Percentiles rank a stretch among this genome's conserved stretches.
Evolutionary conservation across 2,113 vertebrate genomes (phyloP).

Genomic region (Tapirus terrestris): DNA sequence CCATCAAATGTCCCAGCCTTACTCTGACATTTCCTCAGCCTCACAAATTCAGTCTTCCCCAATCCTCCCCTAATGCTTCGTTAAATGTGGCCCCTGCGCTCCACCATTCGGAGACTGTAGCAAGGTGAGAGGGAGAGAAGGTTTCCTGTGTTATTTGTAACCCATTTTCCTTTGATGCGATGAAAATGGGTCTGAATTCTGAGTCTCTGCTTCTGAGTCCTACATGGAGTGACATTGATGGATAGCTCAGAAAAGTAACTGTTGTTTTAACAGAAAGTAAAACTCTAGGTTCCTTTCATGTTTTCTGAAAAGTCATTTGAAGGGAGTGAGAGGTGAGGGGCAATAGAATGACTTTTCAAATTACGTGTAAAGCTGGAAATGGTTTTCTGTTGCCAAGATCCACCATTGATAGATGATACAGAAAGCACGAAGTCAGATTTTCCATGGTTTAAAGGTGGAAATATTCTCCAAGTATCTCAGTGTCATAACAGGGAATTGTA

Average conservation of each 20-base stretch:
- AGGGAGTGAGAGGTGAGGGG: not conserved
- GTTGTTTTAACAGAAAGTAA: not conserved
- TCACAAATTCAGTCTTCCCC: not conserved
- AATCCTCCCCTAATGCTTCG: too few relatives aligned
- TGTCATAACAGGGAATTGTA: not conserved
- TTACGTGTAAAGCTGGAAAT: not conserved
- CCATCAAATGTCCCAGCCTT: not conserved
- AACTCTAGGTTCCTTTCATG: not conserved
- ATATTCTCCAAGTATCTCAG: not conserved
- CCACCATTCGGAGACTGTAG: not conserved
- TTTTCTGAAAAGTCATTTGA: conserved; percentile 13
- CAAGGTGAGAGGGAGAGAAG: not conserved
- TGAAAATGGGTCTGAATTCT: not conserved
- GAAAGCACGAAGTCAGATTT: not conserved
- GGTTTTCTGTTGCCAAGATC: not conserved
- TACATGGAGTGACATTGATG: not conserved
- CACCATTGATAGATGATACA: not conserved
- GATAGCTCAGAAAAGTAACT: not conserved
- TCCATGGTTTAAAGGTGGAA: not conserved
- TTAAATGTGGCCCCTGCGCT: not conserved
- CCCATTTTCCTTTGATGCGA: fast-evolving
- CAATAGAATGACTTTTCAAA: not conserved
- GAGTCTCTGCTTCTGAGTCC: not conserved
- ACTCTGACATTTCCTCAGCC: not conserved
- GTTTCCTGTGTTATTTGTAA: fast-evolving